A percentile compares a stretch with the other conserved stretches of the same genome.
These are phyloP conservation scores for Xestoiulus laeticollis DNA, from an alignment of 2,888 invertebrate species.

Conservation along the genomic window DNA sequence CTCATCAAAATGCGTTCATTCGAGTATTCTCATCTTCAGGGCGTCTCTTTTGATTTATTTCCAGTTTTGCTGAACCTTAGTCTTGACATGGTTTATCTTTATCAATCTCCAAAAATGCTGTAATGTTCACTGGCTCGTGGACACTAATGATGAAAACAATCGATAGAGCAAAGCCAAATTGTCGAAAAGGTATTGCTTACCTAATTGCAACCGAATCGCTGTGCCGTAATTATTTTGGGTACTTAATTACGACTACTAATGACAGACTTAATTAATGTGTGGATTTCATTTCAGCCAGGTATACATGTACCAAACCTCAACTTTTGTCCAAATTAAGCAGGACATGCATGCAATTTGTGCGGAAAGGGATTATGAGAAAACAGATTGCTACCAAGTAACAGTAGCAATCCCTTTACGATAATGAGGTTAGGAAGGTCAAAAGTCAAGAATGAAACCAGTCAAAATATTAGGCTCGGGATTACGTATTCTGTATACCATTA, in stretches of 20 bases:
- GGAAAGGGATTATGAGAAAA: background rate
- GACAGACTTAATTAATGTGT: background rate
- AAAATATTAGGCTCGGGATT: no score
- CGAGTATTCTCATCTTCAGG: background rate
- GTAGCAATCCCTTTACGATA: background rate
- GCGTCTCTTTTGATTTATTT: constrained; percentile 3
- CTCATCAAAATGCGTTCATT: background rate
- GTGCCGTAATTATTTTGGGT: background rate
- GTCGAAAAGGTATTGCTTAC: background rate
- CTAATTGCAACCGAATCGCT: background rate
- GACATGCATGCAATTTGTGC: background rate
- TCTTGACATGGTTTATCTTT: background rate
- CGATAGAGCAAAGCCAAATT: background rate
- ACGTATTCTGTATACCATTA: no score
- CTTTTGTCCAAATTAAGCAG: background rate
- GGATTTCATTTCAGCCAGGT: background rate
- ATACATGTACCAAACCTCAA: background rate
- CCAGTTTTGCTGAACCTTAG: background rate
- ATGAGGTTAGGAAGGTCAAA: background rate
- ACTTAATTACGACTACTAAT: background rate
- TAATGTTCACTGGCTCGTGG: background rate
- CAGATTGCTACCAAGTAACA: background rate
- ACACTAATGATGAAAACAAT: background rate
- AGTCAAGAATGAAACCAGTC: no score
- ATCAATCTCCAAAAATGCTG: background rate